Percentiles rank a stretch among this genome's conserved stretches.
These are phyloP conservation scores for Oxyteleia sp. DNA, from an alignment of 2,888 invertebrate genomes.

Conservation along the genomic window DNA sequence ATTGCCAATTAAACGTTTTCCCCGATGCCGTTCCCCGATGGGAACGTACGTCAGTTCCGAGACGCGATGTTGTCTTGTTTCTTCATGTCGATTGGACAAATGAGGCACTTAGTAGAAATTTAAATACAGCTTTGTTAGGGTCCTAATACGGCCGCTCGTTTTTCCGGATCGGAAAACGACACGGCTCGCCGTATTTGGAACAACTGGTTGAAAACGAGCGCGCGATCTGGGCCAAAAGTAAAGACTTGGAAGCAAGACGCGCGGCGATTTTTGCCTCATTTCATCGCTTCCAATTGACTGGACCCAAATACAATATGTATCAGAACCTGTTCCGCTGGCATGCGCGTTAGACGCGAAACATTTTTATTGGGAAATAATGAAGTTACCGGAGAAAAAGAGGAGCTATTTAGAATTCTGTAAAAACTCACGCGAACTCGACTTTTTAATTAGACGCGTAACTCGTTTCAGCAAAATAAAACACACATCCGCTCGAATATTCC, in stretches of 20 bases:
- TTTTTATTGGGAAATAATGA: constrained; percentile 27
- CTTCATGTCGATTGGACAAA: constrained; percentile 47
- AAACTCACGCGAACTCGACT: constrained; percentile 22
- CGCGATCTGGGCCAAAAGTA: constrained; percentile 43
- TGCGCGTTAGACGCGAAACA: constrained; percentile 19
- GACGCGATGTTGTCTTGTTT: constrained; percentile 41
- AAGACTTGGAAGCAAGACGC: constrained; percentile 26
- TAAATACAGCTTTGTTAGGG: constrained; percentile 45
- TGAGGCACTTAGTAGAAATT: constrained; percentile 49
- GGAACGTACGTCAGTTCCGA: not conserved
- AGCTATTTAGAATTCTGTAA: constrained; percentile 4
- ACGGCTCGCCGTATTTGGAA: constrained; percentile 23
- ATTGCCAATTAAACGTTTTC: constrained; percentile 41
- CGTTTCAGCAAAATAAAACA: constrained; percentile 18
- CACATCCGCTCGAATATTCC: not conserved
- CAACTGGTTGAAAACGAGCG: constrained; percentile 21
- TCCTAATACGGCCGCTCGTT: constrained; percentile 31
- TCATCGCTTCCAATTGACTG: constrained; percentile 37
- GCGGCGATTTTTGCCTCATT: constrained; percentile 51
- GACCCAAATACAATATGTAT: constrained; percentile 53
- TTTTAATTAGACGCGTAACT: constrained; percentile 34
- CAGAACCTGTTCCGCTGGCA: constrained; percentile 35
- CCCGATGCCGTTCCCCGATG: not conserved
- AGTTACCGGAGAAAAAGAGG: constrained; percentile 23
- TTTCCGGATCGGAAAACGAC: constrained; percentile 35